Base-by-base conservation (phyloP, 2,113 vertebrate genomes). In the Microtus richardsoni region DNA sequence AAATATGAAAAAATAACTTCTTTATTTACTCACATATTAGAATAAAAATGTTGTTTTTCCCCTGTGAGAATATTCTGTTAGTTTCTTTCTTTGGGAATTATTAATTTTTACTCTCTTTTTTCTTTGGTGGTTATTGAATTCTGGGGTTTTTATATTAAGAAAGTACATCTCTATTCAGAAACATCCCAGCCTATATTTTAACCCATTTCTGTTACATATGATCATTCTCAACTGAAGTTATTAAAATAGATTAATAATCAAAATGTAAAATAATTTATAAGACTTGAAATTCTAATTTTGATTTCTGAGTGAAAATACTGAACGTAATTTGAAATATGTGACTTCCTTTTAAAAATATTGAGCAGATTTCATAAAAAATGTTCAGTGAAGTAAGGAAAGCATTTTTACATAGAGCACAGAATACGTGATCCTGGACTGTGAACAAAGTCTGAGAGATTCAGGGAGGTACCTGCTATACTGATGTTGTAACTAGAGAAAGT, bases 391-490 rank as follows among this genome's bases (percentile, higher is more conserved):
- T 36, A 9, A 90, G 22, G 10, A 58, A 11, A n/a, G 0, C 33
- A 62, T 16, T 92, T 58, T 86, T 24, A 26, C 41, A 30, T 39
- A 44, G 24, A 80, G 17, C 21, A 54, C 28, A 66, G 17, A 84
- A 36, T 39, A 87, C 47, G 19, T 4, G 0, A 80, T 19, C 26
- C 8, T 39, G 3, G 3, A 22, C 5, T 39, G 26, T 28, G 7
- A 68, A 4, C 0, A 58, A 58, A 19, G 54, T 58, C 5, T 39
- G 24, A 22, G 5, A 62, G 6, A 0, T 30, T 70, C 7, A 44
- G 2, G 19, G 8, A 47, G 3, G 58, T 17, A 19, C 3, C 54
- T 5, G 7, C 11, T 75, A 3, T 62, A 28, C 1, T 75, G 0
- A 5, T 33, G 17, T 26, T 5, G 19, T 12, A 39, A 36, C n/a